These are phyloP conservation scores for Aethes cnicana DNA, from an alignment of 2,888 invertebrate genomes.

Conservation along the genomic window DNA sequence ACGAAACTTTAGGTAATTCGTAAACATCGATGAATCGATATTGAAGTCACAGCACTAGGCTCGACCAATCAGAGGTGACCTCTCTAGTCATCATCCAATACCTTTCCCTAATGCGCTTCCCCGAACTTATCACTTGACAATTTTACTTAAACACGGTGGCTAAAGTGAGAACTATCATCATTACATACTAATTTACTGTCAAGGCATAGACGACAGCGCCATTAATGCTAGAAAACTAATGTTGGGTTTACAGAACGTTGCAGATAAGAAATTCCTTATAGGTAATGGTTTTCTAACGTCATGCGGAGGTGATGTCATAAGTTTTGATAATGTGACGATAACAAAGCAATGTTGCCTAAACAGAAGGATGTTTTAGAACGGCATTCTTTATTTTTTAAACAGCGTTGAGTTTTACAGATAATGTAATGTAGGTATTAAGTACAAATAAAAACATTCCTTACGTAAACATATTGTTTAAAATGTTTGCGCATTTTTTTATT, in stretches of 20 bases:
- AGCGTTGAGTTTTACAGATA: too few species aligned
- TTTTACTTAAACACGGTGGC: background rate
- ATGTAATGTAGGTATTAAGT: too few species aligned
- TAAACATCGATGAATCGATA: background rate
- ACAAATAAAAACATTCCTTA: too few species aligned
- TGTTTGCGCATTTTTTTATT: too few species aligned
- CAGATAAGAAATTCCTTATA: conserved; percentile 13
- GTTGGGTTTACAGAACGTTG: background rate
- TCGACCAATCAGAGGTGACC: conserved; percentile 6
- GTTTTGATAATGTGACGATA: conserved; percentile 27
- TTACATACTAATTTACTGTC: background rate
- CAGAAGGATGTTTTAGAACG: conserved; percentile 20
- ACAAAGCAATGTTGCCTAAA: conserved; percentile 27
- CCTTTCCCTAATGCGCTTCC: conserved; percentile 1
- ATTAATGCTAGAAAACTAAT: background rate
- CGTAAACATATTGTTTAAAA: too few species aligned
- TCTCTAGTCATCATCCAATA: background rate
- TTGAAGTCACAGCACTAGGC: conserved; percentile 10
- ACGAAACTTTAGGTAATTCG: too few species aligned
- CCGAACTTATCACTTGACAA: background rate
- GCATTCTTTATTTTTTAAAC: conserved; percentile 26
- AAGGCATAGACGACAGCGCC: background rate
- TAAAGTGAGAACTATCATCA: background rate
- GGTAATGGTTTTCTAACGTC: conserved; percentile 23
- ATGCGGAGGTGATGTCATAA: conserved; percentile 27